Evolutionary conservation across 2,888 invertebrate species (phyloP).

Genomic region (Dilophus febrilis): DNA sequence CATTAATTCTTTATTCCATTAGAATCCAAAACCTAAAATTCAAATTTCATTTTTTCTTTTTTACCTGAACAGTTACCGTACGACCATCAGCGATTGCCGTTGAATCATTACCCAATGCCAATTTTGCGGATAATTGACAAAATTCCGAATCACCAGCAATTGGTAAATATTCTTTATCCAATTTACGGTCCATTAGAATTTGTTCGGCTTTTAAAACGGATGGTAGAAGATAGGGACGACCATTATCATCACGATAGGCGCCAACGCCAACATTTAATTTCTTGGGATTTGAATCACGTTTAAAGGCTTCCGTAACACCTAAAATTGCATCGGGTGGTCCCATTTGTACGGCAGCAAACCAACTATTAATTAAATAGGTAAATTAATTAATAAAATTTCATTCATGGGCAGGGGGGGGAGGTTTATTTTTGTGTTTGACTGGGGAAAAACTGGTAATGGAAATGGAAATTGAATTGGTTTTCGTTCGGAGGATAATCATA

Average conservation of each 20-base stretch:
- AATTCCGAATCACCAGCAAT: slow-evolving; percentile 78
- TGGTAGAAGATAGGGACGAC: slow-evolving; percentile 88
- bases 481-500: too few relatives aligned
- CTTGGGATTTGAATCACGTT: slow-evolving; percentile 71
- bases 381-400: too few relatives aligned
- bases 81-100: slow-evolving; percentile 47
- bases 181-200: slow-evolving; percentile 40
- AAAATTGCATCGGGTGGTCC: slow-evolving; percentile 97
- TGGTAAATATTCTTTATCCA: slow-evolving; percentile 92
- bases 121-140: slow-evolving; percentile 61
- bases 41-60: too few relatives aligned
- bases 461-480: too few relatives aligned
- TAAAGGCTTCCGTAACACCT: slow-evolving; percentile 93
- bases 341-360: slow-evolving; percentile 83
- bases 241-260: slow-evolving; percentile 94
- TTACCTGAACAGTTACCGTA: slow-evolving; percentile 56
- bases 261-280: slow-evolving; percentile 95
- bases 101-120: slow-evolving; percentile 76
- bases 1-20: background rate
- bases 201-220: slow-evolving; percentile 78
- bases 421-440: too few relatives aligned
- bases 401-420: too few relatives aligned
- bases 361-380: too few relatives aligned
- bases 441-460: too few relatives aligned
- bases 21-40: slow-evolving; percentile 1